These are phyloP conservation scores for Myotis lucifugus DNA, from an alignment of 2,113 vertebrate species.

Conservation along the genomic window DNA sequence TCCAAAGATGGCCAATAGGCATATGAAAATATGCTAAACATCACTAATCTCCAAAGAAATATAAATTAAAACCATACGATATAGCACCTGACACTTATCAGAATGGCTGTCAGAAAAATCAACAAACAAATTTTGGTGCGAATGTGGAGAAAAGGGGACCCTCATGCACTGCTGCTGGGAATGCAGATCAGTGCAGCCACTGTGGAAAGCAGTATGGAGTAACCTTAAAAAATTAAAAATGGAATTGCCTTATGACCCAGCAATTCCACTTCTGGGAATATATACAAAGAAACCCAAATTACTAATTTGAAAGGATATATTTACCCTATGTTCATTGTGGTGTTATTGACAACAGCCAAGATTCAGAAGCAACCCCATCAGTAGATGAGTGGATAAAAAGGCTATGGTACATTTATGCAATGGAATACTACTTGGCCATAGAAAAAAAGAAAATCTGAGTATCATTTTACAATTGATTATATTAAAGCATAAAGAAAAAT, in stretches of 20 bases:
- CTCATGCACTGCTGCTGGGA: neutral
- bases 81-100: neutral
- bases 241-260: neutral
- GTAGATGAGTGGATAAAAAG: neutral
- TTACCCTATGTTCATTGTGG: neutral
- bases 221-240: neutral
- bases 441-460: neutral
- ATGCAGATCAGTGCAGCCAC: neutral
- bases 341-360: neutral
- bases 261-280: neutral
- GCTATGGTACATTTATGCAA: neutral
- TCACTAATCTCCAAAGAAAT: neutral
- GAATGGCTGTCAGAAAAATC: neutral
- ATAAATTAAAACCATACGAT: neutral
- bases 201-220: neutral
- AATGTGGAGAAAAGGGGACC: neutral
- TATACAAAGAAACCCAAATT: neutral
- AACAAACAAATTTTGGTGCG: neutral
- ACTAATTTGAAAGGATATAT: neutral
- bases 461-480: slow-evolving; percentile 21
- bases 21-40: neutral
- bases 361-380: neutral
- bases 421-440: neutral
- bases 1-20: neutral
- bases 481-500: neutral